Base-by-base conservation (phyloP, 2,888 invertebrate genomes). In the Poecilus cupreus region DNA sequence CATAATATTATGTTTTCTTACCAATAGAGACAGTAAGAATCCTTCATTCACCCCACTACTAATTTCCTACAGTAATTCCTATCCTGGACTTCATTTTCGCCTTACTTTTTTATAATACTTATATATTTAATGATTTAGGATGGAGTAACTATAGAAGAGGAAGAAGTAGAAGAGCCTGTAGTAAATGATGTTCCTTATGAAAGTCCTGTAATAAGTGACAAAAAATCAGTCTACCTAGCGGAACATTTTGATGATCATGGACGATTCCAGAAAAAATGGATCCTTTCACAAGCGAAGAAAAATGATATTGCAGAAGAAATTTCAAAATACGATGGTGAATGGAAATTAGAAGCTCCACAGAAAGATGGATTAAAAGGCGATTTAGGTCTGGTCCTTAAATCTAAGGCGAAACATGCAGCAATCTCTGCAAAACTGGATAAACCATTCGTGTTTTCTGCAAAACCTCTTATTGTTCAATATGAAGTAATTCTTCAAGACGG, bases 331-430 rank as follows among this genome's bases (percentile, higher is more conserved):
- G 97, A 98, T 90, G 99, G 98, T 87, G 91, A 91, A 84, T 94
- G 94, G 94, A 90, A 90, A 87, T 89, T 97, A 3, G 97, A 97
- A 88, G 89, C 93, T 46, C 95, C 98, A 0, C 90, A 92, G 82
- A 93, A 94, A 84, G 94, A 95, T 86, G 93, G 51, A 4, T 46
- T 81, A 86, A 92, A 92, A 81, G 95, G 95, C 74, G 98, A 99
- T 88, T 90, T 94, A 81, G 98, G 97, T 11, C 90, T 99, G 43
- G 96, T 98, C 8, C 90, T 98, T 18, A 97, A 97, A 87, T 96
- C 97, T 0, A 97, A 97, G 90, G 99, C 99, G 0, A 97, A 98
- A 86, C 99, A 99, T 89, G 96, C 98, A 11, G 99, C 99, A 5
- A 96, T 99, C 83, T 92, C 98, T 1, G 91, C 96, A 2, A 91